Conservation (phyloP, 2,888 invertebrate genomes). For the Caenorhabditis zanzibari region DNA sequence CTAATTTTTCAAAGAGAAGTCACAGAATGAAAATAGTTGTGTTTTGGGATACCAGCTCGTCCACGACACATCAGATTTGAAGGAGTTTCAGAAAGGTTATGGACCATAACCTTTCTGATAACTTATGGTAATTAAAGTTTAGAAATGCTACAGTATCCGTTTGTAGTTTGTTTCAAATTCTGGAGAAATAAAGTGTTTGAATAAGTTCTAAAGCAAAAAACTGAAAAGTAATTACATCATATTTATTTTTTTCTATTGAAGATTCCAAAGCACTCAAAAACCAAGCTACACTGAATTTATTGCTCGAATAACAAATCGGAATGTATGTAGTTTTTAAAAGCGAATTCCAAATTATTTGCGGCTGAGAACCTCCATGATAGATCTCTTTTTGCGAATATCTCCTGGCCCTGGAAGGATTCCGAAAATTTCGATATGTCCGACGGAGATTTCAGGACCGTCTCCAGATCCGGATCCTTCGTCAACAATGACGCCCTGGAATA, state of each 20-base stretch:
- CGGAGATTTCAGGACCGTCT: not conserved
- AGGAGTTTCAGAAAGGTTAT: too few species aligned
- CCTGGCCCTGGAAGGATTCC: conserved; percentile 50
- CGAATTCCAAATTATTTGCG: conserved; percentile 19
- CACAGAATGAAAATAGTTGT: conserved; percentile 1
- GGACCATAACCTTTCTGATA: too few species aligned
- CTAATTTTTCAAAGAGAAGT: not conserved
- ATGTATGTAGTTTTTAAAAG: not conserved
- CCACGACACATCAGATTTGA: too few species aligned
- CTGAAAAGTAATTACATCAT: too few species aligned
- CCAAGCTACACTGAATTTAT: not conserved
- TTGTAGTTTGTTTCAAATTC: too few species aligned
- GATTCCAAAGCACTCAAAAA: not conserved
- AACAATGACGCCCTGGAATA: conserved; percentile 32
- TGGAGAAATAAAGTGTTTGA: too few species aligned
- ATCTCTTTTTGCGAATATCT: conserved; percentile 54
- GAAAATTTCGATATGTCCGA: conserved; percentile 24
- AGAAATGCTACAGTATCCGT: too few species aligned
- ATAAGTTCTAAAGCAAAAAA: too few species aligned
- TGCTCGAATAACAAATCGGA: not conserved
- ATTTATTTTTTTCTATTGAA: too few species aligned
- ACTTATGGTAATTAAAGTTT: too few species aligned
- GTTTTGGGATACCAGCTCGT: not conserved
- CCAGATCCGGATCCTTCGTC: conserved; percentile 41
- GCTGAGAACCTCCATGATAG: conserved; percentile 11